A percentile compares a stretch with the other conserved stretches of the same genome.
Conservation (phyloP, 2,113 vertebrate species). For the Sceloporus undulatus region DNA sequence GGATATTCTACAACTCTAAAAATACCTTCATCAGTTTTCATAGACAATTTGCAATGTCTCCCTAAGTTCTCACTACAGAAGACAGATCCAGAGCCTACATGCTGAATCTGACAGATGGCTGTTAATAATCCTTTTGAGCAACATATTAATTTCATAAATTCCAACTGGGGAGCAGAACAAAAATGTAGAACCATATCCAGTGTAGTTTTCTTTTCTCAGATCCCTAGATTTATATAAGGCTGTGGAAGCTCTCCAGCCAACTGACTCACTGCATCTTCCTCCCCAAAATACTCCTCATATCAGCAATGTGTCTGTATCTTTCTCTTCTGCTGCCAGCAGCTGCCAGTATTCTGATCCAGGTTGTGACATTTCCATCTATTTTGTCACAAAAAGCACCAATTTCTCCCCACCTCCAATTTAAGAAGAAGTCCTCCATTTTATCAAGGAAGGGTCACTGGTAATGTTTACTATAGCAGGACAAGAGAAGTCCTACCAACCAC, state of each 20-base stretch:
- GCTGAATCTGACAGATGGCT: slow-evolving; percentile 73
- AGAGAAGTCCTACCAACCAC: background rate
- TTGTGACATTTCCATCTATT: background rate
- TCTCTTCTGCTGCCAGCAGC: background rate
- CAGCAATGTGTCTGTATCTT: background rate
- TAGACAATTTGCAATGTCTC: slow-evolving; percentile 72
- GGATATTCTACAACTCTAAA: slow-evolving; percentile 77
- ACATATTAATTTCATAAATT: slow-evolving; percentile 60
- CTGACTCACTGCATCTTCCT: background rate
- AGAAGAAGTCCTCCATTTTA: background rate
- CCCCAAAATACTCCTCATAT: background rate
- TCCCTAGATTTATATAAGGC: background rate
- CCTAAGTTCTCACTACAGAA: slow-evolving; percentile 67
- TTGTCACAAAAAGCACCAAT: background rate
- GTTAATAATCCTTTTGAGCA: slow-evolving; percentile 69
- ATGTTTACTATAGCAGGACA: background rate
- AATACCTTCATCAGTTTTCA: slow-evolving; percentile 69
- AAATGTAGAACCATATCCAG: background rate
- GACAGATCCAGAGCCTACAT: slow-evolving; percentile 72
- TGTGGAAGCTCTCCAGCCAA: background rate
- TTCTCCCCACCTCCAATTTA: background rate
- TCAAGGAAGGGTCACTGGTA: background rate
- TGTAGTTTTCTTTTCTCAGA: background rate
- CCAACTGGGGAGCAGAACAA: slow-evolving; percentile 30
- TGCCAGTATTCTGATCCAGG: background rate